Evolutionary conservation across 2,113 vertebrate genomes (phyloP).

Genomic region (Oryzias woworae): DNA sequence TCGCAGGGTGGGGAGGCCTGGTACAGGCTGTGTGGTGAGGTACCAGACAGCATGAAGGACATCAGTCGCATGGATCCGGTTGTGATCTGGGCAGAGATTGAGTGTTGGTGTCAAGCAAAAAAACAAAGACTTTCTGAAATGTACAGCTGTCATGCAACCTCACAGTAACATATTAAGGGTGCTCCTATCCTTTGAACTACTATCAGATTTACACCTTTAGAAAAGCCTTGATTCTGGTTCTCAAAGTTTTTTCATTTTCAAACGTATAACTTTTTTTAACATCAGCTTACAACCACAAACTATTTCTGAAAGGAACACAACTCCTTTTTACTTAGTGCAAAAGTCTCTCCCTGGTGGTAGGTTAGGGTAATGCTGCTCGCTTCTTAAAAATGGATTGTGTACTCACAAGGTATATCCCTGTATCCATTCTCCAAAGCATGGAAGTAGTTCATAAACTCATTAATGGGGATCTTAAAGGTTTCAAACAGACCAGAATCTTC

Average conservation of each 20-base stretch:
- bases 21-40: slow-evolving; percentile 94
- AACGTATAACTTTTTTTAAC: too few relatives aligned
- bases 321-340: slow-evolving; percentile 4
- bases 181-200: too few relatives aligned
- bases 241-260: too few relatives aligned
- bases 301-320: too few relatives aligned
- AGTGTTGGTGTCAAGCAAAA: neutral
- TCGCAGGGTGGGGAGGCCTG: slow-evolving; percentile 83
- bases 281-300: too few relatives aligned
- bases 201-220: too few relatives aligned
- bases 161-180: too few relatives aligned
- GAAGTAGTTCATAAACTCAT: slow-evolving; percentile 98
- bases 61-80: slow-evolving; percentile 94
- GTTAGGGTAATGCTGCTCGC: neutral
- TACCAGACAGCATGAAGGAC: slow-evolving; percentile 98
- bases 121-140: neutral
- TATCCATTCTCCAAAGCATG: slow-evolving; percentile 97
- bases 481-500: slow-evolving; percentile 94
- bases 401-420: slow-evolving; percentile 98
- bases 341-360: slow-evolving; percentile 55
- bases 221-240: too few relatives aligned
- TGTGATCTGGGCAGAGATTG: slow-evolving; percentile 84
- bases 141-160: too few relatives aligned
- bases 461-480: slow-evolving; percentile 92
- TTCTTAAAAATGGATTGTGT: slow-evolving; percentile 4